Percentiles rank a stretch among this genome's conserved stretches.
These are phyloP conservation scores for Rallus limicola DNA, from an alignment of 2,113 vertebrate genomes.

Conservation along the genomic window DNA sequence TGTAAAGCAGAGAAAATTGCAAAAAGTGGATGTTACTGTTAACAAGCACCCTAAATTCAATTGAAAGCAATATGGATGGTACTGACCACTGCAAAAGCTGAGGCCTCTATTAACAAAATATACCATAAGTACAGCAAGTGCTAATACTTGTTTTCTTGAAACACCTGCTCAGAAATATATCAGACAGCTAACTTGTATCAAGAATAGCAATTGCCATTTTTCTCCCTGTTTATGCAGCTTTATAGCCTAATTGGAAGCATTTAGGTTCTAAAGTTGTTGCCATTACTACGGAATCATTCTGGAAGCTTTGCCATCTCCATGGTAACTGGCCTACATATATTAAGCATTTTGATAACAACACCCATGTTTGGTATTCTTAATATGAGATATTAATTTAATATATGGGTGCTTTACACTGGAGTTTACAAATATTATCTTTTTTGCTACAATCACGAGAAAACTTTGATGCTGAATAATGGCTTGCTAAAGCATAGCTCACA, in stretches of 20 bases:
- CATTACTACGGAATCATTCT: not conserved
- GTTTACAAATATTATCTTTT: not conserved
- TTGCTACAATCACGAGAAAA: not conserved
- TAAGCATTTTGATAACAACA: not conserved
- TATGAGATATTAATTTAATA: not conserved
- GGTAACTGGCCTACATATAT: not conserved
- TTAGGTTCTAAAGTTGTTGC: constrained; percentile 4
- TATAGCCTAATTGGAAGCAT: not conserved
- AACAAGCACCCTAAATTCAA: not conserved
- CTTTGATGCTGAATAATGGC: not conserved
- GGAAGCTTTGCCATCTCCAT: constrained; percentile 34
- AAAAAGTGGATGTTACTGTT: not conserved
- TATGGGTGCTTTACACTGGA: not conserved
- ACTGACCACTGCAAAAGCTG: not conserved
- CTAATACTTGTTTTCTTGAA: not conserved
- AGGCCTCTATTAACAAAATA: not conserved
- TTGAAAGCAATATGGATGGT: not conserved
- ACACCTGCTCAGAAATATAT: not conserved
- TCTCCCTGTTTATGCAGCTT: not conserved
- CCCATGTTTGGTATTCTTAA: not conserved
- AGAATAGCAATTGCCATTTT: not conserved
- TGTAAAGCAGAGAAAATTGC: not conserved
- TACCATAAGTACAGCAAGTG: not conserved
- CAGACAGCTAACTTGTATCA: not conserved
- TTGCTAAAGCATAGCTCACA: not conserved